Conservation (phyloP, 2,888 invertebrate species). For the Leucophenga montana region DNA sequence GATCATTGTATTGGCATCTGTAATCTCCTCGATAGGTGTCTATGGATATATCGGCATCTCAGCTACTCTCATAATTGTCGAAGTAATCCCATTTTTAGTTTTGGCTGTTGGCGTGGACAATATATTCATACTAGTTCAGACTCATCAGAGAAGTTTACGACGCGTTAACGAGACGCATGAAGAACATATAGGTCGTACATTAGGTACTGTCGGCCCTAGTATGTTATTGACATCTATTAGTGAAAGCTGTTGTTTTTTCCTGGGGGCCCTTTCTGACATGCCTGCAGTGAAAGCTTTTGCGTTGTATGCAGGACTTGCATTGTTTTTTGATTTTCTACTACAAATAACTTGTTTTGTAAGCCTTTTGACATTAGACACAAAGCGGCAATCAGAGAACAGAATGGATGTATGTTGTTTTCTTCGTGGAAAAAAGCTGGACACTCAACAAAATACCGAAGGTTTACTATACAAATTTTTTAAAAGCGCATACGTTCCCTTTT, state of each 20-base stretch:
- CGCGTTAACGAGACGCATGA: conserved; percentile 85
- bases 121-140: conserved; percentile 98
- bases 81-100: conserved; percentile 98
- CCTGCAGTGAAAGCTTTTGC: conserved; percentile 98
- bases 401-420: conserved; percentile 90
- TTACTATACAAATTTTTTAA: conserved; percentile 90
- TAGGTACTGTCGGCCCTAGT: conserved; percentile 96
- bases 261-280: conserved; percentile 96
- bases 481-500: conserved; percentile 87
- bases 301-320: conserved; percentile 95
- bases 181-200: conserved; percentile 90
- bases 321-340: conserved; percentile 94
- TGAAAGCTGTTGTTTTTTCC: conserved; percentile 96
- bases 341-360: conserved; percentile 97
- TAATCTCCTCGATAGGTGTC: conserved; percentile 92
- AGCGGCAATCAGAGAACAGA: conserved; percentile 79
- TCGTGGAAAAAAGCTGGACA: conserved; percentile 80
- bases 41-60: conserved; percentile 92
- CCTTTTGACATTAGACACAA: conserved; percentile 87
- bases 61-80: conserved; percentile 96
- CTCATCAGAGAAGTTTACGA: conserved; percentile 86
- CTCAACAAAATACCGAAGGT: conserved; percentile 77
- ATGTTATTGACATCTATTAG: conserved; percentile 95
- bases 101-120: conserved; percentile 99
- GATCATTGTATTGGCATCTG: conserved; percentile 92